Base-by-base conservation (phyloP, 1,140 invertebrate species). In the Heliothis virescens region DNA sequence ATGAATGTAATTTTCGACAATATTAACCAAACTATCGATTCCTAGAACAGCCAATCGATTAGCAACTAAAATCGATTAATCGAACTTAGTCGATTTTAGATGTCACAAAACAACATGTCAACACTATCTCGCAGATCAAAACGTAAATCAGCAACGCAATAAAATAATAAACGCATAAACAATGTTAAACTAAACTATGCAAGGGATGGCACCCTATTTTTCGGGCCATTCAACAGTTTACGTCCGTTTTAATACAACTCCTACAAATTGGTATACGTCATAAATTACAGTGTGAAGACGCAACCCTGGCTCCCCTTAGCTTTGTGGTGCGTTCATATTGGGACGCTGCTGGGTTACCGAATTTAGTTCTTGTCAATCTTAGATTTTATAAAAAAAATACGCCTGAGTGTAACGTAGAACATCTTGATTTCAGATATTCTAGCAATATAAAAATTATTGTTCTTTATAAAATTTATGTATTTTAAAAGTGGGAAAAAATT, bases 161-260 rank as follows among this genome's bases (percentile, higher is more conserved):
- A 71, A 80, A 80, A 78, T 77, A 79, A 83, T 50, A 52, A 69
- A 73, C 12, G 82, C 76, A 65, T 76, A 83, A 85, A 83, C 82
- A 79, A 80, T 65, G 82, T 83, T 77, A 69, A 78, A 80, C 71
- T 65, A 62, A 76, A 79, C 63, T 77, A 34, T 67, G 74, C 60
- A 50, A 69, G 75, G 84, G 85, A 87, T 89, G 87, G 79, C 89
- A 90, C 91, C 90, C 90, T 83, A 91, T 86, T 91, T 91, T 88
- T 90, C 89, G 90, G 87, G 84, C 86, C 88, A 90, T 92, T 91
- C 91, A 91, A 89, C 89, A 90, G 87, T 90, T 90, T 87, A 89
- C 83, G 88, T 90, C 82, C 81, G 87, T 90, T 89, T 92, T 91
- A 92, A 90, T 91, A 89, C 87, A 84, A 86, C 85, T 87, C 89